Conservation (phyloP, 2,888 invertebrate species). For the Lysandra coridon region DNA sequence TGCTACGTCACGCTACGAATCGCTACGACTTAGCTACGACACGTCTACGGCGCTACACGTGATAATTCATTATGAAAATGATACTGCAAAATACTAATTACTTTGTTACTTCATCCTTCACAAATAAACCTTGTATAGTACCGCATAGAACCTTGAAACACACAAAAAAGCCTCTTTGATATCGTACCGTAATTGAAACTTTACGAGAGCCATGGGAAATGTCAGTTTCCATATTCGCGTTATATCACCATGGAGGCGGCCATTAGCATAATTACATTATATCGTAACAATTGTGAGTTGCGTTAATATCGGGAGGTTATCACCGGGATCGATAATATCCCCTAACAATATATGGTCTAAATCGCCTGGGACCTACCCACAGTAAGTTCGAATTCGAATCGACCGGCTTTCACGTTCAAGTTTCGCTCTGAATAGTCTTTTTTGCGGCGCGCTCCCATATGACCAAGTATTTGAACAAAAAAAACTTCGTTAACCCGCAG, state of each 20-base stretch:
- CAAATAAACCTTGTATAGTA: neutral
- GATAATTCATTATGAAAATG: constrained; percentile 8
- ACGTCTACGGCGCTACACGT: neutral
- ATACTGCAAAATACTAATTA: neutral
- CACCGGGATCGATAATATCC: constrained; percentile 15
- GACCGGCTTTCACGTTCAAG: constrained; percentile 20
- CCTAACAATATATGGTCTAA: constrained; percentile 24
- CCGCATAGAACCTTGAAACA: constrained; percentile 3
- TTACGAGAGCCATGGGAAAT: constrained; percentile 26
- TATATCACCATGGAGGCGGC: constrained; percentile 20
- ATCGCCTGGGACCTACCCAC: neutral
- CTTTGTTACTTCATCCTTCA: neutral
- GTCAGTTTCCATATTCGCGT: constrained; percentile 18
- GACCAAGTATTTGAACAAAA: constrained; percentile 33
- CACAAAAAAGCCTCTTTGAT: constrained; percentile 4
- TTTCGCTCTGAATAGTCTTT: constrained; percentile 31
- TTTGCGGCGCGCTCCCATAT: constrained; percentile 30
- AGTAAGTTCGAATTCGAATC: constrained; percentile 30
- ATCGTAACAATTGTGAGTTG: constrained; percentile 23
- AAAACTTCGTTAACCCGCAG: constrained; percentile 23
- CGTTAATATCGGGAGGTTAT: constrained; percentile 24
- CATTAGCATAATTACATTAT: constrained; percentile 28
- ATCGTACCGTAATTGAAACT: constrained; percentile 15
- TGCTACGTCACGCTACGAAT: neutral
- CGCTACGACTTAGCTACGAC: neutral